A percentile compares a stretch with the other conserved stretches of the same genome.
Conservation (phyloP, 2,113 vertebrate species). For the Brienomyrus longianalis region DNA sequence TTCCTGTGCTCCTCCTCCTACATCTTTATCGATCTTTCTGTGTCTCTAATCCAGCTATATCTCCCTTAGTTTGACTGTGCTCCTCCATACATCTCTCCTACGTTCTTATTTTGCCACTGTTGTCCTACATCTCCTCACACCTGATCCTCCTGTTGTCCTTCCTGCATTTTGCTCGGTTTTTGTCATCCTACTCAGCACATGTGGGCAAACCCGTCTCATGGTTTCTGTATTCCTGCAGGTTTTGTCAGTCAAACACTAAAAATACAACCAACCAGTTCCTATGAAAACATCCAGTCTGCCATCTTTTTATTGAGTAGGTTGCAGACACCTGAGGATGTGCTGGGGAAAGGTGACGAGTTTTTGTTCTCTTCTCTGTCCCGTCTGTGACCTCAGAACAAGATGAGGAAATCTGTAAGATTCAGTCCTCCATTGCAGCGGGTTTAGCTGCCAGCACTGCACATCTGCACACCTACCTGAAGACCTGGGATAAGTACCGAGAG, state of each 20-base stretch:
- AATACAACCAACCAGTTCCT: neutral
- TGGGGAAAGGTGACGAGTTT: neutral
- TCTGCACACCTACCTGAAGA: conserved; percentile 72
- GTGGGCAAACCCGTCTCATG: neutral
- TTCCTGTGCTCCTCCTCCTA: neutral
- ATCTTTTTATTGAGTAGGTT: neutral
- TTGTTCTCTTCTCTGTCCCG: neutral
- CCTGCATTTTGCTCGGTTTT: neutral
- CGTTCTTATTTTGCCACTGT: neutral
- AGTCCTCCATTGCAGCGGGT: conserved; percentile 60
- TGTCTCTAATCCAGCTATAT: neutral
- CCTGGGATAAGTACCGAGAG: conserved; percentile 73
- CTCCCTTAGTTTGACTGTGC: neutral
- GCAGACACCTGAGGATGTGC: no score
- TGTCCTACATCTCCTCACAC: neutral
- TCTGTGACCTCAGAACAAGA: conserved; percentile 60
- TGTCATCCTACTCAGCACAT: neutral
- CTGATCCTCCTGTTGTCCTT: neutral
- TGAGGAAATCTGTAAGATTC: conserved; percentile 75
- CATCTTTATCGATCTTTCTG: neutral
- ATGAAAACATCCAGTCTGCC: neutral
- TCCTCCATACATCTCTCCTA: neutral
- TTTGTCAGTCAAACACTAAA: neutral
- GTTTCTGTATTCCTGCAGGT: neutral
- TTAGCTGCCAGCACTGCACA: conserved; percentile 60